These are phyloP conservation scores for Nannospalax galili DNA, from an alignment of 2,113 vertebrate species.

Conservation along the genomic window DNA sequence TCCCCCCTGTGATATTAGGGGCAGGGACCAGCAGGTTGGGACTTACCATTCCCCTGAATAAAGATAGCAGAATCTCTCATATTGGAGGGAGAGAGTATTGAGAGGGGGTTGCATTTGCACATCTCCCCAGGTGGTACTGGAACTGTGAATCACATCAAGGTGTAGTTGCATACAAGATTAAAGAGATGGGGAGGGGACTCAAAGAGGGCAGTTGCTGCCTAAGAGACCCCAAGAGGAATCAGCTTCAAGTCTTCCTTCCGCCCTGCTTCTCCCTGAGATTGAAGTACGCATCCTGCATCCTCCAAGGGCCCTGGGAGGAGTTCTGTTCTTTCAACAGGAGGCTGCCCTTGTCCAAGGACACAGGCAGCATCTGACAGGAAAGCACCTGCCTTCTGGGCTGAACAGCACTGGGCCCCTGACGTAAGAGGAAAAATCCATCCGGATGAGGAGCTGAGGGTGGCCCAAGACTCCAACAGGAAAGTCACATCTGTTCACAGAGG, in stretches of 20 bases:
- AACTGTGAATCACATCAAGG: neutral
- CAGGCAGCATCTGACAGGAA: neutral
- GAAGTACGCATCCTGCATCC: neutral
- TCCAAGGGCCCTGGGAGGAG: slow-evolving; percentile 10
- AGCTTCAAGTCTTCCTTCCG: neutral
- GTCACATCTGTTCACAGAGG: accelerated
- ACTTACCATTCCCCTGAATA: slow-evolving; percentile 48
- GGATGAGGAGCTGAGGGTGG: neutral
- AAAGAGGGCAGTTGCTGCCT: slow-evolving; percentile 11
- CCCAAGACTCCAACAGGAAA: neutral
- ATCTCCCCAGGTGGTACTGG: neutral
- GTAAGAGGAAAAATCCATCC: neutral
- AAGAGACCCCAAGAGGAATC: slow-evolving; percentile 62
- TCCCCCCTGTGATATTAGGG: slow-evolving; percentile 67
- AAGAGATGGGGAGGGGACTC: slow-evolving; percentile 17
- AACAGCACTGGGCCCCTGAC: neutral
- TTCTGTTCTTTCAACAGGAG: neutral
- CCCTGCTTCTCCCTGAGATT: neutral
- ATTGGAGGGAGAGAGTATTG: neutral
- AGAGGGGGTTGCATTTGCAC: neutral
- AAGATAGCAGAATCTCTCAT: neutral
- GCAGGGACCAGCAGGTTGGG: slow-evolving; percentile 61
- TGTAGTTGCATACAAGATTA: slow-evolving; percentile 25
- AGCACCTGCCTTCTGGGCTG: neutral
- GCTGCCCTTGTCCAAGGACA: slow-evolving; percentile 75